A percentile compares a stretch with the other conserved stretches of the same genome.
These are phyloP conservation scores for Microtus oregoni DNA, from an alignment of 2,113 vertebrate species.

Conservation along the genomic window DNA sequence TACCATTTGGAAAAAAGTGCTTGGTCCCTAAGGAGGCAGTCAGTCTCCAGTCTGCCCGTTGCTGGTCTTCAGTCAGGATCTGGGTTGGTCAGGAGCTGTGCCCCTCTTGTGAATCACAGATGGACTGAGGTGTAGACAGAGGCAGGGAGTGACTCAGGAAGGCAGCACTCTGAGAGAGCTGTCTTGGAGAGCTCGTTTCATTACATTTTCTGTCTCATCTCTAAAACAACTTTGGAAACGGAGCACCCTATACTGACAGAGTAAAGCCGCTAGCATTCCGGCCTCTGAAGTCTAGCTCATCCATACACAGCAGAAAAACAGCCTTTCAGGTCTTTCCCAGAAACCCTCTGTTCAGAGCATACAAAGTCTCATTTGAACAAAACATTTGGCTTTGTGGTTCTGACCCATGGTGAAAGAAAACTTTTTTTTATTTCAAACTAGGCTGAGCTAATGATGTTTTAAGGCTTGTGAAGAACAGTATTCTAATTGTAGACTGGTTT, in stretches of 20 bases:
- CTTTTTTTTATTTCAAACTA: background rate
- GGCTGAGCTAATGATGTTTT: slow-evolving; percentile 12
- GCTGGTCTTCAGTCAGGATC: background rate
- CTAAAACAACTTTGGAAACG: background rate
- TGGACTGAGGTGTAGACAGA: background rate
- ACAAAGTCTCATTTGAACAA: slow-evolving; percentile 38
- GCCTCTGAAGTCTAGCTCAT: slow-evolving; percentile 29
- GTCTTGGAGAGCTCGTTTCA: background rate
- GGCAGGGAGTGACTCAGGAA: background rate
- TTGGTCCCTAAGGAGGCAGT: background rate
- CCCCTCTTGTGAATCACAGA: background rate
- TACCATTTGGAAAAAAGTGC: background rate
- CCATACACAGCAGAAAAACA: background rate
- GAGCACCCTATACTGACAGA: background rate
- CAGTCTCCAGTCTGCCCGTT: background rate
- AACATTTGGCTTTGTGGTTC: slow-evolving; percentile 5
- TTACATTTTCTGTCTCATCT: background rate
- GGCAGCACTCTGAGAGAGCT: background rate
- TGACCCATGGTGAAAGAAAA: slow-evolving; percentile 2
- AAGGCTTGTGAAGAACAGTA: background rate
- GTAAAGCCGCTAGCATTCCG: background rate
- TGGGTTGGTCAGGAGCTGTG: background rate
- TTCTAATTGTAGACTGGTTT: background rate
- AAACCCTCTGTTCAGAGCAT: slow-evolving; percentile 14
- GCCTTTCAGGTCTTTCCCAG: background rate